Evolutionary conservation across 2,113 vertebrate genomes (phyloP).

Genomic region (Prochilodus magdalenae): DNA sequence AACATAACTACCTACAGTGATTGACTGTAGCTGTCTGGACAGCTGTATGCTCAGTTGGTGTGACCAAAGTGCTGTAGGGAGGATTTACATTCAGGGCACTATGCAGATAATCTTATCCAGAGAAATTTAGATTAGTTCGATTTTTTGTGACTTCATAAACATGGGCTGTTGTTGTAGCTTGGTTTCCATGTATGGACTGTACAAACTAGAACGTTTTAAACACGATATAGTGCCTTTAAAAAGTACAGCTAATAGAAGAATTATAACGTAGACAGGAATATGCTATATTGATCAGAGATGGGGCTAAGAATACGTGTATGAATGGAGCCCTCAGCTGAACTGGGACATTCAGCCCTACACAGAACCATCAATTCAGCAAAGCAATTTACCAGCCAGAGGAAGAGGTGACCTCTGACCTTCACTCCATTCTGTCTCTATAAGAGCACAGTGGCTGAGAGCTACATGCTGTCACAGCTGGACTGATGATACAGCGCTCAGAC

Average conservation of each 20-base stretch:
- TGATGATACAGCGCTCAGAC: constrained; percentile 69
- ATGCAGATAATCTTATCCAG: too few relatives aligned
- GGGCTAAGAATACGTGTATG: background rate
- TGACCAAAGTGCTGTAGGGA: too few relatives aligned
- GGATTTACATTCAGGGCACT: too few relatives aligned
- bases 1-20: too few relatives aligned
- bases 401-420: constrained; percentile 29
- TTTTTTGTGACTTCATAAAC: too few relatives aligned
- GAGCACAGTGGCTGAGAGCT: constrained; percentile 27
- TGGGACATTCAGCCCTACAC: background rate
- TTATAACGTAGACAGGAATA: background rate
- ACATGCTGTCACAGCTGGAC: constrained; percentile 22
- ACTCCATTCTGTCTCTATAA: constrained; percentile 38
- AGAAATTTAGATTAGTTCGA: too few relatives aligned
- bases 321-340: background rate
- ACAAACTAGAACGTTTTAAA: too few relatives aligned
- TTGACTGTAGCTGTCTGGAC: too few relatives aligned
- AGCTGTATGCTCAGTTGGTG: too few relatives aligned
- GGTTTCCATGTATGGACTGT: too few relatives aligned
- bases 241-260: background rate
- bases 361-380: constrained; percentile 2
- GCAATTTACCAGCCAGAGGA: constrained; percentile 15
- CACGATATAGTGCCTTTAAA: background rate
- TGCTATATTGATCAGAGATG: background rate
- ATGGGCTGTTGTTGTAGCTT: too few relatives aligned